These are phyloP conservation scores for Caenorhabditis sp. DNA, from an alignment of 2,888 invertebrate genomes.

Conservation along the genomic window DNA sequence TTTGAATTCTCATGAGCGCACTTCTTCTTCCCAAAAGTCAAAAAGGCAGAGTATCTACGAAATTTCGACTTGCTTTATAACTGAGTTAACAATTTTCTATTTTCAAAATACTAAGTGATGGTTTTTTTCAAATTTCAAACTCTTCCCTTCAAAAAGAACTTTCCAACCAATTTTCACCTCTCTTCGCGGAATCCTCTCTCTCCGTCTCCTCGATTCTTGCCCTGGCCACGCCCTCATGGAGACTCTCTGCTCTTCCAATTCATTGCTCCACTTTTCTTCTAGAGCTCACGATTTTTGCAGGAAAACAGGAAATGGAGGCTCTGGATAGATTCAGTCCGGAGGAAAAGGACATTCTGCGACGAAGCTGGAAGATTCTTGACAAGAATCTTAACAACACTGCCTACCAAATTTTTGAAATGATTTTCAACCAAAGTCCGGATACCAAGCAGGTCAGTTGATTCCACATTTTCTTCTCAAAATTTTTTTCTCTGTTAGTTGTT, in stretches of 20 bases:
- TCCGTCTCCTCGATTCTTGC: neutral
- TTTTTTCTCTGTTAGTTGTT: constrained; percentile 72
- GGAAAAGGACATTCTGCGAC: constrained; percentile 64
- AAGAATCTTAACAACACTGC: constrained; percentile 70
- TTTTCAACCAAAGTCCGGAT: constrained; percentile 76
- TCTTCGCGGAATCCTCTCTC: neutral
- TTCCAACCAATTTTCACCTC: neutral
- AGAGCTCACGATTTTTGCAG: too few species aligned
- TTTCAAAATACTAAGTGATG: too few species aligned
- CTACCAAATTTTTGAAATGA: constrained; percentile 77
- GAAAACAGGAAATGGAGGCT: constrained; percentile 68
- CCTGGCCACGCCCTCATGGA: neutral
- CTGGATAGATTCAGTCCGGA: constrained; percentile 64
- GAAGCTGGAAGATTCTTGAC: constrained; percentile 68
- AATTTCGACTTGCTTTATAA: too few species aligned
- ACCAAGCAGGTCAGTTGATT: constrained; percentile 69
- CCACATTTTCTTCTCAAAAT: neutral
- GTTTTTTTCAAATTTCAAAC: too few species aligned
- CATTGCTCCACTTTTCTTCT: neutral
- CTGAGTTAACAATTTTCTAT: too few species aligned
- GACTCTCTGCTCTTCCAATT: constrained; percentile 9
- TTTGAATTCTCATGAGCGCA: neutral
- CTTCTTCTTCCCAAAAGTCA: too few species aligned
- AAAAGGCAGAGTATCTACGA: too few species aligned
- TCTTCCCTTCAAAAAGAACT: neutral